Evolutionary conservation across 2,797 vertebrate species (phyloP).

Genomic region (Ataeniobius toweri): DNA sequence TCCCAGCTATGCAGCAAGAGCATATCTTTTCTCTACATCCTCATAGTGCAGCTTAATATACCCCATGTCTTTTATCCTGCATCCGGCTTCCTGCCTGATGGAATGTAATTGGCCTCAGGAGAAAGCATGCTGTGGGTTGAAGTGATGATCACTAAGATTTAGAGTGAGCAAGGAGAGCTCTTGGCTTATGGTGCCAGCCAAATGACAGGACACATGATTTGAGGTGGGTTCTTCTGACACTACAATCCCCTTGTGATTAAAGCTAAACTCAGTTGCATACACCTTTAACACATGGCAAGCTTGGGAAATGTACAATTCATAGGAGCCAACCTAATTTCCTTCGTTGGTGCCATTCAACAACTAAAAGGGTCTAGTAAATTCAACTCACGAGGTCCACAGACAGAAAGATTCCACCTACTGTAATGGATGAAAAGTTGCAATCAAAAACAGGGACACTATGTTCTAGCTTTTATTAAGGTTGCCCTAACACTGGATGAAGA

Average conservation of each 20-base stretch:
- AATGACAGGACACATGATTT: conserved; percentile 4
- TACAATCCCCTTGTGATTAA: conserved; percentile 4
- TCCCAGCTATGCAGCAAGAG: conserved; percentile 50
- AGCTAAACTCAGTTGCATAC: neutral
- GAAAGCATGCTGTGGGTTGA: conserved; percentile 56
- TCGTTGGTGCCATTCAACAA: neutral
- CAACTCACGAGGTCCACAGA: neutral
- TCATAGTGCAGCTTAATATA: conserved; percentile 65
- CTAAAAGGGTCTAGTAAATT: neutral
- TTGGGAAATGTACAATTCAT: conserved; percentile 39
- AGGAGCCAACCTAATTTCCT: neutral
- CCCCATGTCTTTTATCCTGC: conserved; percentile 65
- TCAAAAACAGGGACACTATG: neutral
- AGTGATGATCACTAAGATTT: conserved; percentile 57
- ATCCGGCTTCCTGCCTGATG: conserved; percentile 75
- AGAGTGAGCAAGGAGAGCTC: conserved; percentile 48
- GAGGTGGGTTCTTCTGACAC: conserved; percentile 12
- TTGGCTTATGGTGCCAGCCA: conserved; percentile 32
- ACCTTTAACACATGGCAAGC: conserved; percentile 40
- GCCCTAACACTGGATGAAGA: neutral
- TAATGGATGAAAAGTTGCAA: neutral
- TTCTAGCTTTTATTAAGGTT: neutral
- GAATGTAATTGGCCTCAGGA: conserved; percentile 77
- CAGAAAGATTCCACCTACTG: neutral
- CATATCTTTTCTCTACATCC: conserved; percentile 39